Evolutionary conservation across 2,797 vertebrate genomes (phyloP), one percentile per base, ranked within the genome.

Genomic region (Potorous gilbertii): DNA sequence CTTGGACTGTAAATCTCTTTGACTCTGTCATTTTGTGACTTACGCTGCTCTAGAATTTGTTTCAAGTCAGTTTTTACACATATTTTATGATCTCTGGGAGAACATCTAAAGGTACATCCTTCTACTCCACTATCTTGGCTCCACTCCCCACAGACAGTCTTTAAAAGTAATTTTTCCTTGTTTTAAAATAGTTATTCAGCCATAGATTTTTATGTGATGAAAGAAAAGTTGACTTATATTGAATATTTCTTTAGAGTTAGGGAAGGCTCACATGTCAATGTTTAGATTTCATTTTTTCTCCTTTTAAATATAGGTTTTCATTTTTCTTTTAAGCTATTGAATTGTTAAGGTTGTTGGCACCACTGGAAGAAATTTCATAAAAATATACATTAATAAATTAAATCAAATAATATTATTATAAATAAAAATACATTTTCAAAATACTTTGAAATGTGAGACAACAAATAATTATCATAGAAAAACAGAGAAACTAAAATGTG

Each of bases 221-320:
- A 34, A 62, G 46, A 92, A 54, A 92, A 9, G 31, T 92, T 87
- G 31, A 46, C 94, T 94, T 93, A 57, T 87, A 55, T 55, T 59
- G 54, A 95, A 50, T 59, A 62, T 12, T 28, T 90, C 28, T 74
- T 94, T 74, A 52, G 28, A 93, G 24, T 57, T 40, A 93, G 74
- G 55, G 56, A 54, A 40, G 62, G 92, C 93, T 96, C 11, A 90
- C 52, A 16, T 91, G 62, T 57, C 21, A 50, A 40, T 94, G 40
- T 93, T 96, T 96, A 93, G 28, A 57, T 91, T 91, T 91, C 52
- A n/a, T 66, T 93, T 91, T 91, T 97, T 91, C 74, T 95, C 54
- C 59, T 89, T 96, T 5, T 93, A 91, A 94, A 94, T 94, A 21
- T 74, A 40, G n/a, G 62, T 94, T 95, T 95, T 52, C 52, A 29